Base-by-base conservation (phyloP, 2,888 invertebrate genomes). In the Pilophorus perplexus region DNA sequence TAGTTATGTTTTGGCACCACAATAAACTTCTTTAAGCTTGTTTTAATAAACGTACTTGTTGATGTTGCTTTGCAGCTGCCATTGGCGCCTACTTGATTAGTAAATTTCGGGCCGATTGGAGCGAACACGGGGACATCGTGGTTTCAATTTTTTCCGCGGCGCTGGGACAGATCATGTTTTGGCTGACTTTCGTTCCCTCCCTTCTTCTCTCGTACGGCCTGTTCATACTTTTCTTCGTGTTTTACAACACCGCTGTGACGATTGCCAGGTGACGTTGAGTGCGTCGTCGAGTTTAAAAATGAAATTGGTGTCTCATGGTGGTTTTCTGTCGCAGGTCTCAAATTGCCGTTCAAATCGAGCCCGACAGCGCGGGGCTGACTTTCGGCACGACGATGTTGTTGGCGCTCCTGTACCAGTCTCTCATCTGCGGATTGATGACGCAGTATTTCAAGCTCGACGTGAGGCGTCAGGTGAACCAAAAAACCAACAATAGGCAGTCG, bases 311-410 rank as follows among this genome's bases (percentile, higher is more conserved):
- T n/a, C n/a, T n/a, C n/a, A n/a, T n/a, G n/a, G n/a, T n/a, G n/a
- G n/a, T n/a, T n/a, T n/a, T n/a, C n/a, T n/a, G 44, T 77, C 76
- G 37, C 73, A 93, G 93, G 76, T 87, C 89, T 52, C 92, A 93
- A 79, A 89, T 96, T 62, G 94, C 95, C 0, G 84, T 87, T 69
- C 81, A 86, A 70, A 81, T 95, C 67, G 82, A 84, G 65, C 87
- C 89, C 73, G 90, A 93, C 60, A 90, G 90, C 77, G 93, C 90
- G 76, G 94, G 92, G 0, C 80, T 95, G 3, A 87, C 95, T 71
- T 94, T 95, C 77, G 95, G 95, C 2, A 82, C 93, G 71, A 95
- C 94, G 77, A 93, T 90, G 0, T 85, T 94, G 66, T 70, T 90
- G 0, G 91, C 93, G 3, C 81, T 94, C 2, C 75, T 84, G 0